These are phyloP conservation scores for Panagrolaimus sp. DNA, from an alignment of 1,140 invertebrate genomes.

Conservation along the genomic window DNA sequence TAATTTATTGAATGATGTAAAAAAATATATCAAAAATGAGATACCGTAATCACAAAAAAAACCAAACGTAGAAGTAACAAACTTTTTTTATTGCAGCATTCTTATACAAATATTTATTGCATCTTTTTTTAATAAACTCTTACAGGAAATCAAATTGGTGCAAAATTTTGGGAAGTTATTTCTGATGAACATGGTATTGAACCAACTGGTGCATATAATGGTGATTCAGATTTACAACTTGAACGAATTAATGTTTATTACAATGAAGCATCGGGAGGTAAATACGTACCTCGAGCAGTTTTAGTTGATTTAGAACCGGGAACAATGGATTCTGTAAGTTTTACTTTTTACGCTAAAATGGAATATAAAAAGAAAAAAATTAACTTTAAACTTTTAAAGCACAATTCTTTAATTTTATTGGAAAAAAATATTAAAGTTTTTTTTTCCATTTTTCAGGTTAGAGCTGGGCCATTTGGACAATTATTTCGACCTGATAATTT, in stretches of 20 bases:
- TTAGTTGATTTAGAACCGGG: slow-evolving; percentile 86
- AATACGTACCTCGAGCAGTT: slow-evolving; percentile 64
- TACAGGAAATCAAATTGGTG: background rate
- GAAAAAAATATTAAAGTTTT: no score
- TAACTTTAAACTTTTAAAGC: no score
- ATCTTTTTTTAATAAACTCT: slow-evolving; percentile 44
- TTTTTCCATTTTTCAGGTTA: no score
- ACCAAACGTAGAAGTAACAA: no score
- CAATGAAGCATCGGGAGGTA: slow-evolving; percentile 62
- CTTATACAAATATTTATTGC: slow-evolving; percentile 85
- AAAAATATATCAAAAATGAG: no score
- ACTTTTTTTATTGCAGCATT: no score
- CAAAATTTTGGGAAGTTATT: slow-evolving; percentile 59
- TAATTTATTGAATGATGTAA: no score
- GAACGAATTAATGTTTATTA: slow-evolving; percentile 64
- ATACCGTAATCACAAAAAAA: no score
- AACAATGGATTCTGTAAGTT: slow-evolving; percentile 87
- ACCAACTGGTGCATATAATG: slow-evolving; percentile 62
- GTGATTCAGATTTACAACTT: slow-evolving; percentile 62
- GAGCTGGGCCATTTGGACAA: slow-evolving; percentile 75
- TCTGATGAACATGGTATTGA: slow-evolving; percentile 63
- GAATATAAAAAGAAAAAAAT: no score
- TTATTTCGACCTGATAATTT: slow-evolving; percentile 82
- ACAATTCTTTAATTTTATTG: no score
- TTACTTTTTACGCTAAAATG: no score